Evolutionary conservation across 2,113 vertebrate species (phyloP).

Genomic region (Atractosteus spatula): DNA sequence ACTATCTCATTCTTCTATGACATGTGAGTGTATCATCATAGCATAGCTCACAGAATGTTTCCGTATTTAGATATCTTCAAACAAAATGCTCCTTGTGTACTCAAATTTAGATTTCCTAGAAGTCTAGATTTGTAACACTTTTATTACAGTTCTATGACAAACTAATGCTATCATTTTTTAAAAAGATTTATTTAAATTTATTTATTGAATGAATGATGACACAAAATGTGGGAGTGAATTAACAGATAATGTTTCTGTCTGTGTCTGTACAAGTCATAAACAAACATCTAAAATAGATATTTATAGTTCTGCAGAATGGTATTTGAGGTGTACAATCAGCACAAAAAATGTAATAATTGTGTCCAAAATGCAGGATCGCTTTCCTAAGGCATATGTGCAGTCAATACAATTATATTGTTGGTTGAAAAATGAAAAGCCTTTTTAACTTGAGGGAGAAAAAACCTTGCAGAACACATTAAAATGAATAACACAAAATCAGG

Average conservation of each 20-base stretch:
- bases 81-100: too few species aligned
- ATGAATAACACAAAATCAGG: conserved; percentile 67
- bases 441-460: conserved; percentile 67
- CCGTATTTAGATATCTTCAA: too few species aligned
- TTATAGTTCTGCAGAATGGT: not conserved
- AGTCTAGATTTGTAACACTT: too few species aligned
- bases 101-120: too few species aligned
- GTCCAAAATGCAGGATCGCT: conserved; percentile 59
- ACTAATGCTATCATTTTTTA: too few species aligned
- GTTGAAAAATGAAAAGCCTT: conserved; percentile 59
- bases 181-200: too few species aligned
- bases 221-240: not conserved
- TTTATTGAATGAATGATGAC: too few species aligned
- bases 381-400: conserved; percentile 60
- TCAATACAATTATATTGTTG: conserved; percentile 69
- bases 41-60: too few species aligned
- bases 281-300: conserved; percentile 8
- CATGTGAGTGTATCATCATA: too few species aligned
- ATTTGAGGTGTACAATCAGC: conserved; percentile 5
- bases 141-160: too few species aligned
- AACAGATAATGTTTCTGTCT: not conserved
- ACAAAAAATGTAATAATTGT: conserved; percentile 59
- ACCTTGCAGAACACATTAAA: conserved; percentile 71
- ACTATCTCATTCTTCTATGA: too few species aligned
- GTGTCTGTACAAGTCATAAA: not conserved